Conservation (phyloP, 2,797 vertebrate genomes). For the Crocidura indochinensis region DNA sequence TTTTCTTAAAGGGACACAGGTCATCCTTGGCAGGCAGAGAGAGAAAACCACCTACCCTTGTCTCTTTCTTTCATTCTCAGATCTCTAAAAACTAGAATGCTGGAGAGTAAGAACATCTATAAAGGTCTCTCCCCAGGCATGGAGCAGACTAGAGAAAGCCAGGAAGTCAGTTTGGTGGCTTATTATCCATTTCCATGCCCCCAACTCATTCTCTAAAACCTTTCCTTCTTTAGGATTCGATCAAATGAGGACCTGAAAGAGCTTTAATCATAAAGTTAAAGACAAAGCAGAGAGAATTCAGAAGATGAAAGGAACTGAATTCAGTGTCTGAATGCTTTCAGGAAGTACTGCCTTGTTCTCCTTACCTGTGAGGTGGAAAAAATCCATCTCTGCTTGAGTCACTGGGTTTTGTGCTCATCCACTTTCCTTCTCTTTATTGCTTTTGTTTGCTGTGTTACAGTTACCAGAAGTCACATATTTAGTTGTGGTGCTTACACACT, state of each 20-base stretch:
- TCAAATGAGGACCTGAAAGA: neutral
- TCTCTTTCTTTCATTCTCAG: neutral
- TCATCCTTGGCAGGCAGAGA: neutral
- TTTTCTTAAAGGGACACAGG: neutral
- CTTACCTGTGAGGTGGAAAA: neutral
- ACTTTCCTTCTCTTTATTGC: too few relatives aligned
- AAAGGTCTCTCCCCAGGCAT: neutral
- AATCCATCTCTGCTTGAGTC: neutral
- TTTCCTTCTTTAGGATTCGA: neutral
- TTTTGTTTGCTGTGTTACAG: too few relatives aligned
- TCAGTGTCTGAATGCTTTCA: neutral
- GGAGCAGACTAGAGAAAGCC: neutral
- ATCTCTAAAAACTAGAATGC: neutral
- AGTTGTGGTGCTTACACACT: too few relatives aligned
- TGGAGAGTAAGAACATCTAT: neutral
- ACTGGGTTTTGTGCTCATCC: neutral
- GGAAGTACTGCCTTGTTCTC: neutral
- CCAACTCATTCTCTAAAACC: neutral
- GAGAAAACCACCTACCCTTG: neutral
- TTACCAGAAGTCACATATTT: too few relatives aligned
- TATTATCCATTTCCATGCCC: neutral
- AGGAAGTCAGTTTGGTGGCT: neutral
- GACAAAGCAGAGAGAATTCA: neutral
- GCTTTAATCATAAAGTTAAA: neutral
- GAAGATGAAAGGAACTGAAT: neutral